Evolutionary conservation across 2,113 vertebrate species (phyloP), one percentile per base, ranked within the genome.

Genomic region (Lampris incognitus): DNA sequence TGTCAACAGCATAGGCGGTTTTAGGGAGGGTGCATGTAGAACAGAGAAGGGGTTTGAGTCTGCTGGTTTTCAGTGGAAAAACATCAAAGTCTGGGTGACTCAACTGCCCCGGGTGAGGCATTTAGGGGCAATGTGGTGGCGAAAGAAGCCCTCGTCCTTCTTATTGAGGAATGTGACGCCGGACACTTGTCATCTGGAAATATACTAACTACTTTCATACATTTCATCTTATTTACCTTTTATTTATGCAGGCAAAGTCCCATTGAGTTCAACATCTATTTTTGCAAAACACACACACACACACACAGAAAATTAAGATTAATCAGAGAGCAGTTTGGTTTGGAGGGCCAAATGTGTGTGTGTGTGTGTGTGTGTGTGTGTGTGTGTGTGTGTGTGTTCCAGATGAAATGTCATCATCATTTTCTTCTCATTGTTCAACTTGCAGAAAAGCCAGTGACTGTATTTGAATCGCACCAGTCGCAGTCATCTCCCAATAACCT

Each of bases 401-500:
- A 24, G 24, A 24, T 24, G 24, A 24, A 24, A 24, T 24, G 24
- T 24, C 24, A 24, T 24, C 24, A 24, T 24, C 24, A 24, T 24
- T 24, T 24, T 24, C 24, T 24, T 24, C 24, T 24, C 24, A 24
- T 24, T 24, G 24, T 24, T 24, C 24, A 24, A 24, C 24, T 24
- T 24, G 24, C 24, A 24, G 24, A 73, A 46, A 5, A 49, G 42
- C 37, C 9, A 66, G 38, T 49, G 44, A 69, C 61, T 81, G 24
- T 24, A 24, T 88, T 89, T 80, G 57, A 91, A 87, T 76, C 1
- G 36, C 37, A 62, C 72, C 69, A 64, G 13, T 9, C 9, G n/a
- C 0, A 73, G 52, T 69, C 24, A 76, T 42, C 82, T 66, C 81
- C 85, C 82, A 90, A 80, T 82, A 62, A 46, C 5, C 5, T 50